Percentiles rank a stretch among this genome's conserved stretches.
Evolutionary conservation across 2,113 vertebrate genomes (phyloP).

Genomic region (Polypterus senegalus): DNA sequence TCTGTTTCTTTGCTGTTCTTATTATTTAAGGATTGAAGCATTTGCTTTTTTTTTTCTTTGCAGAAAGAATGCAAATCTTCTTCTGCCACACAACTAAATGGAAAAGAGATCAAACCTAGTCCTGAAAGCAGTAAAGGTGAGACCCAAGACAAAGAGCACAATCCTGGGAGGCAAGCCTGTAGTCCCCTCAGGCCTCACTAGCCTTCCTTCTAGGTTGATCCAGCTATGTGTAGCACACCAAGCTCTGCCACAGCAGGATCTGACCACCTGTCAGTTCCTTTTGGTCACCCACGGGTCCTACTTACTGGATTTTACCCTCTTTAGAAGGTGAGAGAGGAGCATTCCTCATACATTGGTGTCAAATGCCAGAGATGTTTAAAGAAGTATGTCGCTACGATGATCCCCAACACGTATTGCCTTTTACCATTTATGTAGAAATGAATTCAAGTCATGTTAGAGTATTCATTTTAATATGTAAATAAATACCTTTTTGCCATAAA

Average conservation of each 20-base stretch:
- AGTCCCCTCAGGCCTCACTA: too few species aligned
- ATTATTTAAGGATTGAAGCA: not conserved
- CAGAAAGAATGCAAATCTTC: constrained; percentile 56
- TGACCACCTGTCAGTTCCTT: not conserved
- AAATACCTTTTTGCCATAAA: too few species aligned
- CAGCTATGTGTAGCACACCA: constrained; percentile 17
- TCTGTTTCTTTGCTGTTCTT: not conserved
- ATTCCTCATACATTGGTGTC: too few species aligned
- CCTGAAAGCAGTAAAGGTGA: constrained; percentile 52
- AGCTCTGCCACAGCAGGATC: constrained; percentile 28
- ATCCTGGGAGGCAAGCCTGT: too few species aligned
- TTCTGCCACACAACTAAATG: constrained; percentile 34
- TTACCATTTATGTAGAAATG: too few species aligned
- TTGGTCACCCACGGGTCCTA: accelerated
- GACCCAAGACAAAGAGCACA: too few species aligned
- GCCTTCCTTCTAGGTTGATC: constrained; percentile 14
- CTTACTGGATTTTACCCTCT: accelerated
- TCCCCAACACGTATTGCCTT: too few species aligned
- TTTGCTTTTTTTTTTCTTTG: constrained; percentile 9
- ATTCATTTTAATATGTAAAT: too few species aligned
- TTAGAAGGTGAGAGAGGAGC: constrained; percentile 26
- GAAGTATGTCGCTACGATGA: too few species aligned
- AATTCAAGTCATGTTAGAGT: too few species aligned
- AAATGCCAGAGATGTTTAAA: too few species aligned
- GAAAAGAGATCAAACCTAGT: constrained; percentile 45